phyloP scores from a whole-genome alignment of 2,888 invertebrate genomes.

The Drosophila mimetica region DNA sequence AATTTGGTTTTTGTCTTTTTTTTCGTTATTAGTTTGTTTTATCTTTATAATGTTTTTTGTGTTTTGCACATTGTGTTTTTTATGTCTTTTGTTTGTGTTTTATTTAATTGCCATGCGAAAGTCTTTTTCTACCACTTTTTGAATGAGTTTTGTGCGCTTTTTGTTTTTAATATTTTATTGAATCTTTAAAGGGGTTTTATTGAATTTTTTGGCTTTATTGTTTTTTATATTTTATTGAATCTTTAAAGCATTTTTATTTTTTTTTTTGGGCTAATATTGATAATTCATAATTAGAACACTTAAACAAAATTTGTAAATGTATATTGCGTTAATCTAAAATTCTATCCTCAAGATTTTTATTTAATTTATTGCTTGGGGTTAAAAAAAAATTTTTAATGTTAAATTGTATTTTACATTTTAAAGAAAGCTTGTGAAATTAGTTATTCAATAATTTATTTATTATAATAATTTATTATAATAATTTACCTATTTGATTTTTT shows the following conservation, averaged over 20 bases:
- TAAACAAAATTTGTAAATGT: too few species aligned
- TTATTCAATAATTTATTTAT: too few species aligned
- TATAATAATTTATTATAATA: too few species aligned
- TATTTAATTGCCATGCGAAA: slow-evolving; percentile 47
- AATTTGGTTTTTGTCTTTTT: slow-evolving; percentile 65
- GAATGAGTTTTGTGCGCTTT: slow-evolving; percentile 17
- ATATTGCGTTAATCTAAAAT: background rate
- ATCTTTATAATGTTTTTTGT: slow-evolving; percentile 31
- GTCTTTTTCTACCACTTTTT: slow-evolving; percentile 22
- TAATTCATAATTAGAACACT: too few species aligned
- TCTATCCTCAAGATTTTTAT: background rate
- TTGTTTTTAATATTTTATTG: slow-evolving; percentile 39
- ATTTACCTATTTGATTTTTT: background rate
- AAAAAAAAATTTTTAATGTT: background rate
- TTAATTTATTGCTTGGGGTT: background rate
- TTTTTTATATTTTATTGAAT: too few species aligned
- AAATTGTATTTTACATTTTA: background rate
- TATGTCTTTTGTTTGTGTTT: slow-evolving; percentile 22
- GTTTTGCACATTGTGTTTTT: background rate
- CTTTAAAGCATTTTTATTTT: too few species aligned
- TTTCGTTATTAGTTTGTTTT: slow-evolving; percentile 27
- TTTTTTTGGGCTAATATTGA: too few species aligned
- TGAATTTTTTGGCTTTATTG: slow-evolving; percentile 3
- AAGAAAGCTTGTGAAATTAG: background rate
- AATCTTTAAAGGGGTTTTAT: slow-evolving; percentile 26